phyloP scores from a whole-genome alignment of 2,888 invertebrate genomes.

The Microctonus hyperodae region DNA sequence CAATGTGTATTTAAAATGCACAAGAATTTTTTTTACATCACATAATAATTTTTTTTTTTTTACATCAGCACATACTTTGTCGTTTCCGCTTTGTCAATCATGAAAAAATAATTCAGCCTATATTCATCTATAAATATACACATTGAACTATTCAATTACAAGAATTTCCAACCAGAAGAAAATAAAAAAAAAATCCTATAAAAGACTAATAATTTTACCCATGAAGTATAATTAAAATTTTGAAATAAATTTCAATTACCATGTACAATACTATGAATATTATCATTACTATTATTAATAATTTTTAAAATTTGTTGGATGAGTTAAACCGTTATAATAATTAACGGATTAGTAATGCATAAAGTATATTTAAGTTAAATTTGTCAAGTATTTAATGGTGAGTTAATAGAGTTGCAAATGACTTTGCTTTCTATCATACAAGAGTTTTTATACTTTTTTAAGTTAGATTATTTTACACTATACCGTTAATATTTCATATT shows the following conservation, averaged over 20 bases:
- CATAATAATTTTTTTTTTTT: constrained; percentile 13
- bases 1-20: too few relatives aligned
- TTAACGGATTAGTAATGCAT: constrained; percentile 7
- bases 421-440: constrained; percentile 13
- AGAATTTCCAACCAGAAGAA: neutral
- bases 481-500: constrained; percentile 15
- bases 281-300: neutral
- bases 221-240: neutral
- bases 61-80: constrained; percentile 14
- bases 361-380: constrained; percentile 1
- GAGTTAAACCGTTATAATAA: constrained; percentile 14
- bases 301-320: neutral
- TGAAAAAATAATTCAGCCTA: neutral
- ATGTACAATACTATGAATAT: neutral
- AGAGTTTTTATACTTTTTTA: neutral
- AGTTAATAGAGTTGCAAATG: constrained; percentile 21
- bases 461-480: neutral
- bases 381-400: constrained; percentile 17
- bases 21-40: too few relatives aligned
- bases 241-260: neutral
- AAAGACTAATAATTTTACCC: neutral
- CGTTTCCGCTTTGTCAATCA: constrained; percentile 15
- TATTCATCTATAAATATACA: neutral
- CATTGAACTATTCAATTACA: neutral
- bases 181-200: neutral